Conservation (phyloP, 2,113 vertebrate species). For the Atractosteus spatula region DNA sequence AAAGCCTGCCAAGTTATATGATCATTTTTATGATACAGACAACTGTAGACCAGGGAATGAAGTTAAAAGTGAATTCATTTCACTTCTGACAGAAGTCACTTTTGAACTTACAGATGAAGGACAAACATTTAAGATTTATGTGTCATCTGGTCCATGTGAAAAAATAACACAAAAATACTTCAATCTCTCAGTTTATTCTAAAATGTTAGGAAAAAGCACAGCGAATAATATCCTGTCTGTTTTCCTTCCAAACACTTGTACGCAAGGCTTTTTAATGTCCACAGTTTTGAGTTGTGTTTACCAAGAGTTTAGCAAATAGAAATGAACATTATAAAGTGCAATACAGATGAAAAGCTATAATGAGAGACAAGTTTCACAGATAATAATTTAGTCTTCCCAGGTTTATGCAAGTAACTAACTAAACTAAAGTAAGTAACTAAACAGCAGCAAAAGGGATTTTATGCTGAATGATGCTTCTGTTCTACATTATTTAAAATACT, state of each 20-base stretch:
- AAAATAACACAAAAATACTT: neutral
- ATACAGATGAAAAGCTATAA: no score
- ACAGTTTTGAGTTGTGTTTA: neutral
- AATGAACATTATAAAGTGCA: no score
- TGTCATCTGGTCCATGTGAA: neutral
- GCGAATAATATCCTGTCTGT: neutral
- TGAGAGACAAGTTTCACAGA: no score
- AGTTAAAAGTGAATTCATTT: constrained; percentile 6
- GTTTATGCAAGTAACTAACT: no score
- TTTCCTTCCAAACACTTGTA: neutral
- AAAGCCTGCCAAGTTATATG: neutral
- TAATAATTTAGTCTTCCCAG: no score
- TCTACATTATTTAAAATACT: no score
- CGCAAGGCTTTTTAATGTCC: no score
- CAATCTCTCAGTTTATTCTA: neutral
- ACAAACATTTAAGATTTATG: constrained; percentile 9
- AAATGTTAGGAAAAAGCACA: neutral
- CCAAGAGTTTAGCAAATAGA: neutral
- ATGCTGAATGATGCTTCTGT: no score
- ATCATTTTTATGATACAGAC: neutral
- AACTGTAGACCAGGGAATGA: neutral
- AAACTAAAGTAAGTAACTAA: no score
- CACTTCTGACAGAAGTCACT: neutral
- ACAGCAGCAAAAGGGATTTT: no score
- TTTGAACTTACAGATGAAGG: constrained; percentile 15